A percentile compares a stretch with the other conserved stretches of the same genome.
These are phyloP conservation scores for Lochmaea crataegi DNA, from an alignment of 2,888 invertebrate species.

Conservation along the genomic window DNA sequence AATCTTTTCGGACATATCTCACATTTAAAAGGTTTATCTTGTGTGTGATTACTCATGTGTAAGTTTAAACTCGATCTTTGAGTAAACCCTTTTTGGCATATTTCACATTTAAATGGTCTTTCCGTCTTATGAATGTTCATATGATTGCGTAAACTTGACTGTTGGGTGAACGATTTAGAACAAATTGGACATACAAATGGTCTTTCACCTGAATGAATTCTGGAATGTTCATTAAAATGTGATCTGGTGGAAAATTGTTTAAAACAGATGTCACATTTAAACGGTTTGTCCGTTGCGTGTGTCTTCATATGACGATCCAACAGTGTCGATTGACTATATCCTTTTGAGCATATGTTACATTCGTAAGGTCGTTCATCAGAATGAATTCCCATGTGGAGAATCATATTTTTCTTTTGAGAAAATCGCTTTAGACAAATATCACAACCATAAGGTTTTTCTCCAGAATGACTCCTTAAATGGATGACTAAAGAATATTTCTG, in stretches of 20 bases:
- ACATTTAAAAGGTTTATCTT: constrained; percentile 16
- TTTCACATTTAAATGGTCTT: constrained; percentile 54
- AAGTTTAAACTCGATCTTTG: constrained; percentile 1
- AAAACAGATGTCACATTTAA: constrained; percentile 91
- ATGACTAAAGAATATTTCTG: not conserved
- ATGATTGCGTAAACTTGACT: constrained; percentile 97
- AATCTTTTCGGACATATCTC: constrained; percentile 19
- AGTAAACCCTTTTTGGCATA: constrained; percentile 7
- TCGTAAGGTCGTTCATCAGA: constrained; percentile 89
- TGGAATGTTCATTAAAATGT: constrained; percentile 90
- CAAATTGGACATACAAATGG: constrained; percentile 20
- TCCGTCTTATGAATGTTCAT: constrained; percentile 97
- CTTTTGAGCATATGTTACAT: constrained; percentile 89
- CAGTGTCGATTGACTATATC: constrained; percentile 88
- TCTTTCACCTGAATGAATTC: constrained; percentile 18
- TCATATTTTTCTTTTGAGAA: constrained; percentile 84
- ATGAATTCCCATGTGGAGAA: constrained; percentile 90
- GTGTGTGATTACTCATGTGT: constrained; percentile 11
- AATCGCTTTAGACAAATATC: constrained; percentile 9
- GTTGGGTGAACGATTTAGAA: constrained; percentile 96
- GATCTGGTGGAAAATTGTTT: constrained; percentile 90
- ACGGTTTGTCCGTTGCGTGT: constrained; percentile 93
- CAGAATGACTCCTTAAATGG: constrained; percentile 14
- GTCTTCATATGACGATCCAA: constrained; percentile 90
- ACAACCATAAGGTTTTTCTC: constrained; percentile 17